Conservation (phyloP, 2,113 vertebrate genomes). For the Neolamprologus longior region DNA sequence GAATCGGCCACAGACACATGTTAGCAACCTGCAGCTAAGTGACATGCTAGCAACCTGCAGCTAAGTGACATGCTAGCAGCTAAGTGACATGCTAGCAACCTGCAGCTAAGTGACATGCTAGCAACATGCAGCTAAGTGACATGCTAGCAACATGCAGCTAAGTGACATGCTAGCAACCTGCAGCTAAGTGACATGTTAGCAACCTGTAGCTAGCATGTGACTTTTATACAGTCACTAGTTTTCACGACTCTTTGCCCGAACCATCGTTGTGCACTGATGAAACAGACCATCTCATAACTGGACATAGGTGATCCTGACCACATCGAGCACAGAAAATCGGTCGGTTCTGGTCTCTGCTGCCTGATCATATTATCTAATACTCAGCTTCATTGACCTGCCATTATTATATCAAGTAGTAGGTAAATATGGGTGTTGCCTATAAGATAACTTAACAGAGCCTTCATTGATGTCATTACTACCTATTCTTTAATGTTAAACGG, state of each 20-base stretch:
- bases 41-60: neutral
- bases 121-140: neutral
- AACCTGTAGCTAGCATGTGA: neutral
- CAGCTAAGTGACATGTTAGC: fast-evolving
- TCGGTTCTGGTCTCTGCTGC: neutral
- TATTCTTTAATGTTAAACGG: neutral
- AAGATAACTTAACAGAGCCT: neutral
- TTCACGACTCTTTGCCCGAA: neutral
- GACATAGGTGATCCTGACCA: fast-evolving
- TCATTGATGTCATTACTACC: neutral
- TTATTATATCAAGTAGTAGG: neutral
- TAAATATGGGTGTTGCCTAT: neutral
- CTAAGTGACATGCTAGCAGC: fast-evolving
- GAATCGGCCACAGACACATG: neutral
- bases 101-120: fast-evolving
- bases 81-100: fast-evolving
- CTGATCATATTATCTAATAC: neutral
- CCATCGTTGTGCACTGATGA: neutral
- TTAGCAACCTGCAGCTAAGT: neutral
- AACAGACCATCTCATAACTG: neutral
- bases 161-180: neutral
- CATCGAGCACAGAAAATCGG: neutral
- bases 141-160: fast-evolving
- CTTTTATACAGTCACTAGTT: neutral
- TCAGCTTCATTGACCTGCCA: neutral